A percentile compares a stretch with the other conserved stretches of the same genome.
phyloP scores from a whole-genome alignment of 2,113 vertebrate species.

The Semnopithecus entellus region DNA sequence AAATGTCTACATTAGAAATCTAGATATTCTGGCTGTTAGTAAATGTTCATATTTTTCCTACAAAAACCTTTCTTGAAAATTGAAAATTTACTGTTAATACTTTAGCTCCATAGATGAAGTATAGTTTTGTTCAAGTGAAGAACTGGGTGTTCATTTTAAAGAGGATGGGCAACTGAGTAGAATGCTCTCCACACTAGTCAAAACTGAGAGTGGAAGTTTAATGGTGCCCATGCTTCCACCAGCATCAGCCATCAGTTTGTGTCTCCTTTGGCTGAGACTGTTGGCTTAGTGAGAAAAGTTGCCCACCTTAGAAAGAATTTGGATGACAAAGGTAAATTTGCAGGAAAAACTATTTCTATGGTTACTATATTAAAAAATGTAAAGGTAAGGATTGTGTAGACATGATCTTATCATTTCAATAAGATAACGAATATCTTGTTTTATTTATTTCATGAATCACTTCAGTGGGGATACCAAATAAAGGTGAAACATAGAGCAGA shows the following conservation, averaged over 20 bases:
- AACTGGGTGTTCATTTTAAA: background rate
- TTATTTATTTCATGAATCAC: background rate
- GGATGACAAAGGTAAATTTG: background rate
- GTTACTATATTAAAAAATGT: background rate
- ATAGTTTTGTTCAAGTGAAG: background rate
- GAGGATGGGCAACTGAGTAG: background rate
- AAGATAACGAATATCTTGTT: background rate
- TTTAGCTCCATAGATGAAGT: background rate
- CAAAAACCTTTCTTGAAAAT: background rate
- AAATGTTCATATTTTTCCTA: background rate
- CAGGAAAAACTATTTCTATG: background rate
- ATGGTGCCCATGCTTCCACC: accelerated
- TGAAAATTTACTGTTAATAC: background rate
- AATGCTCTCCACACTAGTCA: background rate
- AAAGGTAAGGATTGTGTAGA: background rate
- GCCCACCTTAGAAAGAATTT: background rate
- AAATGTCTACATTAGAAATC: background rate
- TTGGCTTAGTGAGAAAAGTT: background rate
- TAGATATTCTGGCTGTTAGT: background rate
- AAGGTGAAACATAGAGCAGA: background rate
- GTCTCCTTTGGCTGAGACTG: background rate
- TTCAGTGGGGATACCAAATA: background rate
- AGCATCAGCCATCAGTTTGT: background rate
- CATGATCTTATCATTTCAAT: background rate
- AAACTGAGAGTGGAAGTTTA: background rate